phyloP scores from a whole-genome alignment of 1,140 invertebrate genomes.

The Dryas iulia region DNA sequence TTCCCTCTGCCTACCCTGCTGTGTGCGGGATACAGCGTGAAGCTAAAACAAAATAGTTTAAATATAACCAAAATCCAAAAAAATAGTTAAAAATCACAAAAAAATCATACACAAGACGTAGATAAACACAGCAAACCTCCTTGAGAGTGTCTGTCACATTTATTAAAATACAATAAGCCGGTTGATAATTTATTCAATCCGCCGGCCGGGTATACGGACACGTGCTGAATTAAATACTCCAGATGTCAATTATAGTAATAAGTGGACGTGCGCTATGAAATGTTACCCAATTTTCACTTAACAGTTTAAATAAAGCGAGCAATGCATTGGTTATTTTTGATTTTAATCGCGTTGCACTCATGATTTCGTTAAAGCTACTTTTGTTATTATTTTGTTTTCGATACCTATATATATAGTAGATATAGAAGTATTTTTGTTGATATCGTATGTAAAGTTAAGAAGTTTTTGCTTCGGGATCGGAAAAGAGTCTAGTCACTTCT shows the following conservation, averaged over 20 bases:
- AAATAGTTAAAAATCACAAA: not conserved
- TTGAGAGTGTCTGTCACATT: conserved; percentile 2
- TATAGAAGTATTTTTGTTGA: too few species aligned
- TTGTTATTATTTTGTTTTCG: too few species aligned
- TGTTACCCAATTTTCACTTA: not conserved
- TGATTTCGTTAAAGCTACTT: not conserved
- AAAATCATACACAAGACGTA: not conserved
- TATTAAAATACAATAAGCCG: conserved; percentile 19
- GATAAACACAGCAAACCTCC: conserved; percentile 16
- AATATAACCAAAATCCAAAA: not conserved
- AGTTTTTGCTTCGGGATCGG: too few species aligned
- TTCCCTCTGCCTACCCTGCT: too few species aligned
- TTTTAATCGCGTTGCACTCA: not conserved
- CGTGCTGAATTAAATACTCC: conserved; percentile 17
- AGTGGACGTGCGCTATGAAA: conserved; percentile 3
- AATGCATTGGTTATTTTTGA: not conserved
- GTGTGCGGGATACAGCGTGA: too few species aligned
- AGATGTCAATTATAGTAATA: conserved; percentile 15
- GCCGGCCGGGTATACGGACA: conserved; percentile 7
- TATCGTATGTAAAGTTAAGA: too few species aligned
- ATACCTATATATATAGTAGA: too few species aligned
- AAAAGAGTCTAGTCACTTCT: too few species aligned
- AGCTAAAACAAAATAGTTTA: too few species aligned
- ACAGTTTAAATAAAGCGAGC: not conserved
- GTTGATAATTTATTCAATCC: conserved; percentile 25